phyloP scores from a whole-genome alignment of 2,113 vertebrate genomes.

The Redunca redunca region DNA sequence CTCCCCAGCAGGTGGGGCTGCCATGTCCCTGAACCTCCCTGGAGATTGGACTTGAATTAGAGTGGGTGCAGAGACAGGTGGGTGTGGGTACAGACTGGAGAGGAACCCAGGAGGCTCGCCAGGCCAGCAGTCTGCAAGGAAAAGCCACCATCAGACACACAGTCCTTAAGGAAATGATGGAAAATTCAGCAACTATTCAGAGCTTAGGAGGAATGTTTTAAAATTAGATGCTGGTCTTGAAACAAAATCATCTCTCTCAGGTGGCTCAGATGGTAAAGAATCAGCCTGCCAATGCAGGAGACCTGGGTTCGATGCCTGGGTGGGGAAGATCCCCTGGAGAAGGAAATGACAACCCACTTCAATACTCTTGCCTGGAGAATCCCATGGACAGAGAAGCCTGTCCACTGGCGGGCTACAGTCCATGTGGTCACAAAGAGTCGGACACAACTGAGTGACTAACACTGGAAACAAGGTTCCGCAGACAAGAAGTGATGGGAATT shows the following conservation, averaged over 20 bases:
- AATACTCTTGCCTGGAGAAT: not conserved
- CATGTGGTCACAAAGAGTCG: not conserved
- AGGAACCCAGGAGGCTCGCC: not conserved
- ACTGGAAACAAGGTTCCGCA: not conserved
- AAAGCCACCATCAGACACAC: not conserved
- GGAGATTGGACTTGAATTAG: not conserved
- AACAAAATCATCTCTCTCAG: not conserved
- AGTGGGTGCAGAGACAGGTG: not conserved
- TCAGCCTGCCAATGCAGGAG: not conserved
- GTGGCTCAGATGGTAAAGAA: not conserved
- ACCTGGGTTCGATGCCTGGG: not conserved
- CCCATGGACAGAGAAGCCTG: not conserved
- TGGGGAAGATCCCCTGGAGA: not conserved
- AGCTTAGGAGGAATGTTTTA: not conserved
- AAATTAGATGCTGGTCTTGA: not conserved
- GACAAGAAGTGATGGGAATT: not conserved
- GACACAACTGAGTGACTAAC: not conserved
- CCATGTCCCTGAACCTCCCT: not conserved
- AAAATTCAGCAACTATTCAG: not conserved
- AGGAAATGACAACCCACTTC: not conserved
- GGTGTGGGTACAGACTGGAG: accelerated
- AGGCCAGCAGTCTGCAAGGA: not conserved
- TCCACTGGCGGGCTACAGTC: not conserved
- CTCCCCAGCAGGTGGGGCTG: not conserved
- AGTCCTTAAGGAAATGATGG: not conserved